A percentile compares a stretch with the other conserved stretches of the same genome.
phyloP scores from a whole-genome alignment of 35 echinoderm and acorn worm species.

The Nesometra sesokonis region DNA sequence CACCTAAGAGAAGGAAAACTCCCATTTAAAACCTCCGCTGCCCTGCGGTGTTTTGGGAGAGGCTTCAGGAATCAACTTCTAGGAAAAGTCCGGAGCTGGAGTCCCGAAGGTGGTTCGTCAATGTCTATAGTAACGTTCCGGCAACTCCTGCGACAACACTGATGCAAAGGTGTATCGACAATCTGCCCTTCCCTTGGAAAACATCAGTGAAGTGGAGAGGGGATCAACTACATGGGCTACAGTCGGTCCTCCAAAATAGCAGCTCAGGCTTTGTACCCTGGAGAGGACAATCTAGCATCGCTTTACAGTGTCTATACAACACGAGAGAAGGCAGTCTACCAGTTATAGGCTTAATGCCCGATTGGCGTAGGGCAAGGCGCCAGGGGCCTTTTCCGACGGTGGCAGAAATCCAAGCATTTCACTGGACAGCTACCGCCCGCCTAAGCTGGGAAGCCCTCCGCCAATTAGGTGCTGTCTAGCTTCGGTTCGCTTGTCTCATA shows the following conservation, averaged over 20 bases:
- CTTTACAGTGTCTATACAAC: constrained; percentile 6
- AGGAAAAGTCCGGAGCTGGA: constrained; percentile 23
- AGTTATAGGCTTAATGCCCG: constrained; percentile 32
- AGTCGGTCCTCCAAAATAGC: not conserved
- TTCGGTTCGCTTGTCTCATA: not conserved
- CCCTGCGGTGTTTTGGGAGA: constrained; percentile 18
- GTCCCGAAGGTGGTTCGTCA: not conserved
- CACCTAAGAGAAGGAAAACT: too few species aligned
- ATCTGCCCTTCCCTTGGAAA: constrained; percentile 11
- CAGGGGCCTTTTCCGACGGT: constrained; percentile 14
- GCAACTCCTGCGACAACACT: too few species aligned
- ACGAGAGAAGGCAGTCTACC: too few species aligned
- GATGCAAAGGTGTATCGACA: not conserved
- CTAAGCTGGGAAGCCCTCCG: not conserved
- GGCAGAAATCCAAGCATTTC: not conserved
- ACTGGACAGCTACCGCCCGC: constrained; percentile 37
- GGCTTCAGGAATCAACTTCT: constrained; percentile 24
- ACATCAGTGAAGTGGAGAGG: constrained; percentile 11
- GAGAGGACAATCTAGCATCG: constrained; percentile 38
- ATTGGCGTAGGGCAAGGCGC: constrained; percentile 16
- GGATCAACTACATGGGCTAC: not conserved
- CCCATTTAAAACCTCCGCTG: constrained; percentile 32
- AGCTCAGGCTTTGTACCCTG: constrained; percentile 19
- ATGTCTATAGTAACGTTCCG: constrained; percentile 6
- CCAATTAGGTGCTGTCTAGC: not conserved